Evolutionary conservation across 2,888 invertebrate genomes (phyloP).

Genomic region (Sminthurides aquaticus): DNA sequence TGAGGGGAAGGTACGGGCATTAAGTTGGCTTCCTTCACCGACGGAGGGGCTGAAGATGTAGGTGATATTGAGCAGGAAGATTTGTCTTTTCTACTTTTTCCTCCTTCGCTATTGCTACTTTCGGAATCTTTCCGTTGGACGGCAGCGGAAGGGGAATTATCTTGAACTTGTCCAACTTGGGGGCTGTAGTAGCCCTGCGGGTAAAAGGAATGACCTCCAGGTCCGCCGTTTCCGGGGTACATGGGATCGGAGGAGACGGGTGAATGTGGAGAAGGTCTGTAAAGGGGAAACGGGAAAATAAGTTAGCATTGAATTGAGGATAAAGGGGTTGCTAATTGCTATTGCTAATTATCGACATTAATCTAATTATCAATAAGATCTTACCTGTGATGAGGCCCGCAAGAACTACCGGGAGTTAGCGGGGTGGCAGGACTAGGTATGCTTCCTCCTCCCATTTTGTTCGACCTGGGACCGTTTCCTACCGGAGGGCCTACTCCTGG

Average conservation of each 20-base stretch:
- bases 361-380: too few species aligned
- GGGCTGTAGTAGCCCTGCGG: constrained; percentile 43
- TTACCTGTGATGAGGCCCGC: constrained; percentile 42
- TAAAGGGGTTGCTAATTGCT: too few species aligned
- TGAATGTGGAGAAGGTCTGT: constrained; percentile 43
- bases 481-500: constrained; percentile 31
- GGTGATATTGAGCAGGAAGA: constrained; percentile 44
- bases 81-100: constrained; percentile 43
- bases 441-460: constrained; percentile 42
- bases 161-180: constrained; percentile 39
- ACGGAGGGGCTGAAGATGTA: constrained; percentile 45
- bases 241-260: constrained; percentile 40
- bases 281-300: too few species aligned
- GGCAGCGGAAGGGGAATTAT: constrained; percentile 38
- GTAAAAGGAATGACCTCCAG: constrained; percentile 38
- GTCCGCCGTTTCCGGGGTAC: constrained; percentile 37
- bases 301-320: too few species aligned
- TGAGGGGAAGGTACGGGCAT: constrained; percentile 95
- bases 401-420: constrained; percentile 42
- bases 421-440: constrained; percentile 44
- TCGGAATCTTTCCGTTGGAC: constrained; percentile 48
- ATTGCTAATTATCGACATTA: too few species aligned
- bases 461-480: constrained; percentile 39
- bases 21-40: constrained; percentile 74
- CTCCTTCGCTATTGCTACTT: constrained; percentile 45